Evolutionary conservation across 37 sponge, comb jelly and placozoan species (phyloP), one percentile per base, ranked within the genome.

Genomic region (Tethya wilhelma): DNA sequence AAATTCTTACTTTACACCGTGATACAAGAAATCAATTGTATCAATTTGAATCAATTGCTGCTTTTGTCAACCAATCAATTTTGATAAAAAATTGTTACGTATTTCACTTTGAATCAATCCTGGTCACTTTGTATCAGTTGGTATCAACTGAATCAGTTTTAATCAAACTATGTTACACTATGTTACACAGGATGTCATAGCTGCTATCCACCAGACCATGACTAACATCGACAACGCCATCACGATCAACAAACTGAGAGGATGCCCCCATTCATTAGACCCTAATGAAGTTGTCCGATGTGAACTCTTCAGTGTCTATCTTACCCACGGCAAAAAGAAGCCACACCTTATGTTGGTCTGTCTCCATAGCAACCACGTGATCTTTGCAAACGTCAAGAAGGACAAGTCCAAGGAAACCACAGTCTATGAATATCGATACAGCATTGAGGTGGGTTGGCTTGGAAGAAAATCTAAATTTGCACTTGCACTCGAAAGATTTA

Each of bases 231-330:
- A 84, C 76, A 84, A 75, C 34, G 31, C 66, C 0, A 53, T 75
- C 2, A 42, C 57, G 14, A 19, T 68, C 33, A 43, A 44, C 34
- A 57, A 66, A 2, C 44, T 84, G 56, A 25, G 66, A 8, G 84
- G 76, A 25, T 74, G 57, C 8, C 77, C 67, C 31, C 33, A 57
- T 56, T 33, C 69, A 20, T 8, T 79, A 1, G 44, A 41, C 58
- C n/a, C 34, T 31, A 67, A 73, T 26, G 55, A 37, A 22, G 64
- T 83, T 55, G 40, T 83, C 55, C 63, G 83, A 5, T 26, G 31
- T 38, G 80, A 79, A 28, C 74, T 38, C 29, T 86, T 86, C 75
- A 23, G 45, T 2, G 79, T 79, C 67, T 79, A 86, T 46, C 75
- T 29, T 32, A 66, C 84, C 0, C 20, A 38, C 0, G 73, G 39